Evolutionary conservation across 1,140 invertebrate genomes (phyloP).

Genomic region (Listronotus bonariensis): DNA sequence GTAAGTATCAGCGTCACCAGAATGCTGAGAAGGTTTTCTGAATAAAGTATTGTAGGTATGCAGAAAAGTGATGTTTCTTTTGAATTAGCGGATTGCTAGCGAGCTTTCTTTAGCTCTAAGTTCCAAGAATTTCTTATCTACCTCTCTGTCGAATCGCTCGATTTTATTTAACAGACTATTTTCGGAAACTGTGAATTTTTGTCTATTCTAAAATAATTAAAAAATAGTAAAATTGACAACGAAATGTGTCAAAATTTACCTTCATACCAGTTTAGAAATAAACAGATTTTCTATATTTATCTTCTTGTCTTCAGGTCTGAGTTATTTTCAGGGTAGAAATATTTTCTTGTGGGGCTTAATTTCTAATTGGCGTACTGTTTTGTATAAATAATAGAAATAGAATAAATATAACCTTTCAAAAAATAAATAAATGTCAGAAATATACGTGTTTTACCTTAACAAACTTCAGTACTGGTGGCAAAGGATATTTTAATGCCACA

Average conservation of each 20-base stretch:
- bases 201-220: constrained; percentile 30
- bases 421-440: no score
- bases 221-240: constrained; percentile 2
- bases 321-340: no score
- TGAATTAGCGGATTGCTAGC: constrained; percentile 36
- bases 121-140: constrained; percentile 14
- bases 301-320: not conserved
- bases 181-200: constrained; percentile 40
- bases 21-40: constrained; percentile 21
- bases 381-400: no score
- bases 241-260: constrained; percentile 8
- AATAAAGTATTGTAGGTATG: constrained; percentile 37
- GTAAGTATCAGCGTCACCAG: constrained; percentile 37
- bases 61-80: constrained; percentile 39
- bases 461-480: no score
- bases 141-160: constrained; percentile 16
- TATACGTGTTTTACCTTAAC: no score
- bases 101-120: constrained; percentile 33
- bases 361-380: no score
- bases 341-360: no score
- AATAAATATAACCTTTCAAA: no score
- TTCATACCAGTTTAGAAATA: constrained; percentile 4
- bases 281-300: not conserved
- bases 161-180: constrained; percentile 25
- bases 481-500: no score